A percentile compares a stretch with the other conserved stretches of the same genome.
phyloP scores from a whole-genome alignment of 2,797 vertebrate species.

The Somateria mollissima region DNA sequence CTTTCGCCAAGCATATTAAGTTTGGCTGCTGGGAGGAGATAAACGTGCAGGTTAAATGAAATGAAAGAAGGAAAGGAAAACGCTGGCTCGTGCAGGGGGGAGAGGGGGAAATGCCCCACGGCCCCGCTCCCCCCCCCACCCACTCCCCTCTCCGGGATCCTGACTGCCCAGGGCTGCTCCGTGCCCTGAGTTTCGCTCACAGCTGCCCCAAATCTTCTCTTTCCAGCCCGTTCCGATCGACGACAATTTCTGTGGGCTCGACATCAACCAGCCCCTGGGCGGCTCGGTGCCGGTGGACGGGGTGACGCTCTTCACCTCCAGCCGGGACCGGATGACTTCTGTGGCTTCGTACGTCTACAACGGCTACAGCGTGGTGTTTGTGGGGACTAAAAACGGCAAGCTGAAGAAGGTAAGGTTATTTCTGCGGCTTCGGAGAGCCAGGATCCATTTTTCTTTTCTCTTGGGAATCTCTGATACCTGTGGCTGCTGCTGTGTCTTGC shows the following conservation, averaged over 20 bases:
- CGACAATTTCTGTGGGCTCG: conserved; percentile 96
- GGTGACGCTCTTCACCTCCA: conserved; percentile 91
- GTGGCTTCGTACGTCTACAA: conserved; percentile 96
- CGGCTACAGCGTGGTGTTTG: conserved; percentile 94
- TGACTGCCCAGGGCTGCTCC: rapidly evolving
- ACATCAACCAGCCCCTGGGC: conserved; percentile 98
- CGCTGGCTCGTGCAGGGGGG: not conserved
- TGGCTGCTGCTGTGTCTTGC: rapidly evolving
- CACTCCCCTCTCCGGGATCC: rapidly evolving
- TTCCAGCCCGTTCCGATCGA: conserved; percentile 95
- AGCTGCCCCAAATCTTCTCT: not conserved
- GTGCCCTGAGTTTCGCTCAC: not conserved
- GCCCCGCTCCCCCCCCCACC: rapidly evolving
- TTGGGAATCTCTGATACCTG: rapidly evolving
- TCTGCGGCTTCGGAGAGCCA: rapidly evolving
- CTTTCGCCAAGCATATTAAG: not conserved
- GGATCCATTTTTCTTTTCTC: not conserved
- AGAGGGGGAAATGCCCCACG: not conserved
- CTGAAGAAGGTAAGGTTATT: conserved; percentile 91
- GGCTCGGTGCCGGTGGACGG: conserved; percentile 93
- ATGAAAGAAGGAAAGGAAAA: not conserved
- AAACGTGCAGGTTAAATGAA: not conserved
- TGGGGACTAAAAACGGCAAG: conserved; percentile 95
- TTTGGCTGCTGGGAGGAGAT: not conserved
- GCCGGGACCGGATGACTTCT: conserved; percentile 93